phyloP scores from a whole-genome alignment of 2,888 invertebrate species.

The Ophion costatus region DNA sequence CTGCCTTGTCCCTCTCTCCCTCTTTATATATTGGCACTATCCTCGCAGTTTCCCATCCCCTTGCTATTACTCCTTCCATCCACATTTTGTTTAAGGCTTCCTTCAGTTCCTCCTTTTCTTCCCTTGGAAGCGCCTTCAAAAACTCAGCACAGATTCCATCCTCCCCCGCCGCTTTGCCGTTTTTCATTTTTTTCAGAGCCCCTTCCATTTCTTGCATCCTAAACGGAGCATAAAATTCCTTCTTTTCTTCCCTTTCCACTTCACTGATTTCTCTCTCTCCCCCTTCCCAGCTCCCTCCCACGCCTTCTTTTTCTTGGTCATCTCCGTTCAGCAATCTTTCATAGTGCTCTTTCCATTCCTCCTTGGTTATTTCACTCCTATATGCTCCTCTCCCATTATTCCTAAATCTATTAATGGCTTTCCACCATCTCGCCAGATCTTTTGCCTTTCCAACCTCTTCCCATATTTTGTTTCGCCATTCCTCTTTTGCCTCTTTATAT shows the following conservation, averaged over 20 bases:
- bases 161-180: slow-evolving; percentile 33
- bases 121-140: slow-evolving; percentile 23
- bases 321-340: neutral
- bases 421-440: slow-evolving; percentile 35
- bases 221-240: too few relatives aligned
- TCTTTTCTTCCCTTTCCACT: too few relatives aligned
- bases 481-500: slow-evolving; percentile 5
- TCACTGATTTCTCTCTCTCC: too few relatives aligned
- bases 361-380: neutral
- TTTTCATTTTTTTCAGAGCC: slow-evolving; percentile 11
- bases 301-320: too few relatives aligned
- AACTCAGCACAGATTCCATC: slow-evolving; percentile 27
- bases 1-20: slow-evolving; percentile 19
- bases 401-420: slow-evolving; percentile 27
- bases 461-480: slow-evolving; percentile 23
- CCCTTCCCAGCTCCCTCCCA: too few relatives aligned
- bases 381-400: slow-evolving; percentile 5
- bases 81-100: too few relatives aligned
- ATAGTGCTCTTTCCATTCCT: slow-evolving; percentile 6
- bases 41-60: too few relatives aligned
- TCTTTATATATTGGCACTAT: slow-evolving; percentile 1
- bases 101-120: neutral
- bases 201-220: too few relatives aligned
- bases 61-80: too few relatives aligned
- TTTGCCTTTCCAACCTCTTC: slow-evolving; percentile 33